Evolutionary conservation across 2,888 invertebrate species (phyloP).

Genomic region (Nymphalis c-album): DNA sequence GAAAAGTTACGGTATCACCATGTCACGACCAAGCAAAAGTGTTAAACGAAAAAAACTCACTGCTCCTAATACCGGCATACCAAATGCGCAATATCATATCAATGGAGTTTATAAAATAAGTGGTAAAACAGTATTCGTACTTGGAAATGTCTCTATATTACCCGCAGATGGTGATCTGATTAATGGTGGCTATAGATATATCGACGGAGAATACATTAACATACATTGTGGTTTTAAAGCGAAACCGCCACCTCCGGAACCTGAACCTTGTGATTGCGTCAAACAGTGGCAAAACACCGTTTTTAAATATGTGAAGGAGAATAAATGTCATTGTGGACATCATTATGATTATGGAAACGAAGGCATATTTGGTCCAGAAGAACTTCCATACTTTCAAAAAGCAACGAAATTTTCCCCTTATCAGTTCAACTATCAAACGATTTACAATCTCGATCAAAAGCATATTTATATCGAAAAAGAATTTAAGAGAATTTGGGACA

Average conservation of each 20-base stretch:
- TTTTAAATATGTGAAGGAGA: slow-evolving; percentile 55
- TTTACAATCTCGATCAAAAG: slow-evolving; percentile 62
- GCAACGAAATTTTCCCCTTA: slow-evolving; percentile 52
- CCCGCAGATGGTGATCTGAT: slow-evolving; percentile 63
- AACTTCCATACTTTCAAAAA: slow-evolving; percentile 63
- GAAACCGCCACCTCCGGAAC: slow-evolving; percentile 47
- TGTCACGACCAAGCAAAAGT: slow-evolving; percentile 44
- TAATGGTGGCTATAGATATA: slow-evolving; percentile 60
- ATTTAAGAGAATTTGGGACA: slow-evolving; percentile 66
- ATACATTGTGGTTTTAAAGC: slow-evolving; percentile 63
- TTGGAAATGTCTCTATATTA: slow-evolving; percentile 56
- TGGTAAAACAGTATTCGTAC: slow-evolving; percentile 55
- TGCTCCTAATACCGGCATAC: slow-evolving; percentile 57
- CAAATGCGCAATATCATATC: slow-evolving; percentile 62
- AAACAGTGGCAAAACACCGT: slow-evolving; percentile 59
- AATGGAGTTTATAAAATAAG: slow-evolving; percentile 57
- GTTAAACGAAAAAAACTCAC: slow-evolving; percentile 48
- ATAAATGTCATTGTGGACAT: slow-evolving; percentile 68
- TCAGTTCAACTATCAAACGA: slow-evolving; percentile 64
- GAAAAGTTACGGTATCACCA: slow-evolving; percentile 61
- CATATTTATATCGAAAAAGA: slow-evolving; percentile 58
- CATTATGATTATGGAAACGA: slow-evolving; percentile 64
- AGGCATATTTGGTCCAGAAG: slow-evolving; percentile 57
- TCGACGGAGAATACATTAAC: slow-evolving; percentile 52
- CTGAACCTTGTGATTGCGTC: slow-evolving; percentile 62